Evolutionary conservation across 2,797 vertebrate species (phyloP).

Genomic region (Iguana delicatissima): DNA sequence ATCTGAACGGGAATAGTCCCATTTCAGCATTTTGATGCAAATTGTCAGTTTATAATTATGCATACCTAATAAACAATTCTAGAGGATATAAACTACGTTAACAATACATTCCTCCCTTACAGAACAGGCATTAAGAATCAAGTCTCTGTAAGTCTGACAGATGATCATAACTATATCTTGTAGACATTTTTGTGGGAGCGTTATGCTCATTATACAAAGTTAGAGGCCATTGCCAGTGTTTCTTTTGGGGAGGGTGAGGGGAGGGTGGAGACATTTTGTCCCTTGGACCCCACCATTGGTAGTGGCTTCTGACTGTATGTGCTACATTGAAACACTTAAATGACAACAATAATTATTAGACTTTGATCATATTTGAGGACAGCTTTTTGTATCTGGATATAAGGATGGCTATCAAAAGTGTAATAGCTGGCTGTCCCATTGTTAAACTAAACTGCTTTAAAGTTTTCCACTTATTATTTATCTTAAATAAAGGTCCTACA

Average conservation of each 20-base stretch:
- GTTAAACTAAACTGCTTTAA: background rate
- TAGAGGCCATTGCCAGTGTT: background rate
- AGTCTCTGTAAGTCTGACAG: background rate
- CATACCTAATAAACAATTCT: background rate
- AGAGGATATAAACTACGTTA: background rate
- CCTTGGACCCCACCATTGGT: background rate
- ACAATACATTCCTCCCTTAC: background rate
- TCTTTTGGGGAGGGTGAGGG: background rate
- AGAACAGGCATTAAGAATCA: background rate
- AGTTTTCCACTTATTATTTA: background rate
- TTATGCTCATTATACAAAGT: background rate
- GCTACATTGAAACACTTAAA: too few relatives aligned
- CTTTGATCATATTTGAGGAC: background rate
- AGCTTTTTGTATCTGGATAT: background rate
- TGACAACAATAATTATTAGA: background rate
- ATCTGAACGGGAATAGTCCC: too few relatives aligned
- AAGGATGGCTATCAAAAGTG: background rate
- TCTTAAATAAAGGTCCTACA: background rate
- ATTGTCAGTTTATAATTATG: background rate
- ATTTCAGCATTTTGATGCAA: background rate
- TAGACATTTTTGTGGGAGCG: background rate
- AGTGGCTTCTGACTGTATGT: background rate
- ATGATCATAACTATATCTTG: background rate
- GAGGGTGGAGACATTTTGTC: background rate
- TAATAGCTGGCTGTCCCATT: background rate